Evolutionary conservation across 2,113 vertebrate species (phyloP).

Genomic region (Hystrix cristata): DNA sequence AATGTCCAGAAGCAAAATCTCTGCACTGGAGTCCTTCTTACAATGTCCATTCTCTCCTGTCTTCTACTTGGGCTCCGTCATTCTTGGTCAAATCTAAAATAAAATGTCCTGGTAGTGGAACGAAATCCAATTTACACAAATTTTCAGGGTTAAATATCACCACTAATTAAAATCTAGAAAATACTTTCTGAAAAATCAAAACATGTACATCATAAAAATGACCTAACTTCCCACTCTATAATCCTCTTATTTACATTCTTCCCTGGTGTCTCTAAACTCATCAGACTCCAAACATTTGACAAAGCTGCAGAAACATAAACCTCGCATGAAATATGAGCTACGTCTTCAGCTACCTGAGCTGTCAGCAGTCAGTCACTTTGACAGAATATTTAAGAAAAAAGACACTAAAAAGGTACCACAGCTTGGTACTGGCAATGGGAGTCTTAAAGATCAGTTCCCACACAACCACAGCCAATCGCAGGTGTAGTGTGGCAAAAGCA

Average conservation of each 20-base stretch:
- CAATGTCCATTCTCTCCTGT: neutral
- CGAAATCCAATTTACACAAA: neutral
- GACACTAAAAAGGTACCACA: neutral
- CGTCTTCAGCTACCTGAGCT: constrained; percentile 48
- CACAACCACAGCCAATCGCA: neutral
- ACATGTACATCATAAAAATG: constrained; percentile 17
- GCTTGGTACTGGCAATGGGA: neutral
- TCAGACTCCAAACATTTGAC: constrained; percentile 44
- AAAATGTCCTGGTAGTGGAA: neutral
- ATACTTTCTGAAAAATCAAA: constrained; percentile 55
- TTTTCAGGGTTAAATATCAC: neutral
- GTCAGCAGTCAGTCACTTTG: neutral
- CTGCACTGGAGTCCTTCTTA: neutral
- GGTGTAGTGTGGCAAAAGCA: neutral
- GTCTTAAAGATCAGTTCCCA: constrained; percentile 2
- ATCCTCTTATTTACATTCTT: constrained; percentile 60
- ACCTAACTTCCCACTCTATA: neutral
- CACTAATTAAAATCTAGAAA: constrained; percentile 29
- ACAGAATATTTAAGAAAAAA: constrained; percentile 36
- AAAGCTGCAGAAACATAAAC: constrained; percentile 13
- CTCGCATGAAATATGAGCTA: constrained; percentile 28
- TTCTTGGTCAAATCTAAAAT: neutral
- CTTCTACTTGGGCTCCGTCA: neutral
- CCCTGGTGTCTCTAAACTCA: neutral
- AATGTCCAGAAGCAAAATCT: neutral